Base-by-base conservation (phyloP, 2,113 vertebrate genomes). In the Cettia cetti region DNA sequence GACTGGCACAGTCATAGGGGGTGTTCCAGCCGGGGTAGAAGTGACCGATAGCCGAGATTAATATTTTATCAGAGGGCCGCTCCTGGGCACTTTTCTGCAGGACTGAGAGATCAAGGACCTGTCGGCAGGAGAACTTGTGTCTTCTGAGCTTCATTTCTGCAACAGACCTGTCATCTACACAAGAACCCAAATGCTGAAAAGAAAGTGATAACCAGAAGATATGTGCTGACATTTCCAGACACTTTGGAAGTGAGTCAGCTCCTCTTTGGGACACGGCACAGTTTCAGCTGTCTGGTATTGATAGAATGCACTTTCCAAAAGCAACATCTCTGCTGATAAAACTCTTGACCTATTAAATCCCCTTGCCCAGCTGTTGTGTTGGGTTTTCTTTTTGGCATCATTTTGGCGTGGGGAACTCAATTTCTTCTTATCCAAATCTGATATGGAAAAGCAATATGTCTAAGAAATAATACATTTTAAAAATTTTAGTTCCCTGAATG, bases 231-330 rank as follows among this genome's bases (percentile, higher is more conserved):
- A 59, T 91, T 94, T 92, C 89, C 93, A 92, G 90, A 63, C 92
- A 7, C 71, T 89, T 83, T 88, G 92, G 83, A 90, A 92, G 63
- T 15, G 53, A 95, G 83, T 89, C 92, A 95, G 76, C 90, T 64
- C 0, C 83, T 91, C 72, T 81, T 9, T 33, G 75, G 94, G 76
- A 88, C 89, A 60, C 6, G 14, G 71, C 64, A 15, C 65, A 81
- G 59, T 89, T 89, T 91, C 70, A 60, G 47, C 89, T 90, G 84
- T 80, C 92, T 95, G 91, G 65, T 68, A 56, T 69, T 84, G 83
- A 74, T 74, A 95, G 81, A 90, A 94, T 37, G 50, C 27, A 12
- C 22, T 94, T 94, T 77, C 82, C 54, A 86, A 89, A 94, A 75
- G 69, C 84, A 82, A 26, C 30, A 42, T 79, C 60, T 89, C 68